Percentiles rank a stretch among this genome's conserved stretches.
These are phyloP conservation scores for Poecilus cupreus DNA, from an alignment of 2,888 invertebrate genomes.

Conservation along the genomic window DNA sequence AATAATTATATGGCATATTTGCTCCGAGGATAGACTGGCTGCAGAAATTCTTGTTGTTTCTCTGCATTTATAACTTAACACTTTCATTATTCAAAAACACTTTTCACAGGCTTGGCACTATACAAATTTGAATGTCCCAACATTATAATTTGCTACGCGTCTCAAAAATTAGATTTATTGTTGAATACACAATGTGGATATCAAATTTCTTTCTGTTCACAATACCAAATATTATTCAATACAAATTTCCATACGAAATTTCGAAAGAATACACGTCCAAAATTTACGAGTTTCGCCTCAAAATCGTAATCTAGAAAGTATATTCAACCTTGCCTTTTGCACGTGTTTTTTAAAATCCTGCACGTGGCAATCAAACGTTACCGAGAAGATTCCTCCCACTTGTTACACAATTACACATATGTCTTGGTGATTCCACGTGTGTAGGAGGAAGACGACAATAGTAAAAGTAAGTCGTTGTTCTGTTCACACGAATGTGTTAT, in stretches of 20 bases:
- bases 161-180: background rate
- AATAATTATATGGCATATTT: too few species aligned
- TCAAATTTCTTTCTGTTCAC: background rate
- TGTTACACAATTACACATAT: constrained; percentile 22
- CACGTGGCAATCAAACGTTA: background rate
- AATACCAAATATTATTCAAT: background rate
- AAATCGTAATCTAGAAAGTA: constrained; percentile 46
- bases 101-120: too few species aligned
- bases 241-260: constrained; percentile 10
- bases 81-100: too few species aligned
- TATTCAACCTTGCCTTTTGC: constrained; percentile 1
- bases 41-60: too few species aligned
- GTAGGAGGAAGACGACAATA: background rate
- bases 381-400: background rate
- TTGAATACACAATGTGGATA: background rate
- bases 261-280: constrained; percentile 1
- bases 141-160: background rate
- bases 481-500: constrained; percentile 32
- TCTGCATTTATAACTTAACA: too few species aligned
- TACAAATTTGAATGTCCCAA: constrained; percentile 2
- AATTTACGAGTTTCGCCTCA: constrained; percentile 26
- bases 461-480: constrained; percentile 7
- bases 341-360: constrained; percentile 18
- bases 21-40: too few species aligned
- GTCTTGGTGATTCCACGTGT: background rate